Percentiles rank a stretch among this genome's conserved stretches.
Evolutionary conservation across 2,797 vertebrate species (phyloP).

Genomic region (Prionace glauca): DNA sequence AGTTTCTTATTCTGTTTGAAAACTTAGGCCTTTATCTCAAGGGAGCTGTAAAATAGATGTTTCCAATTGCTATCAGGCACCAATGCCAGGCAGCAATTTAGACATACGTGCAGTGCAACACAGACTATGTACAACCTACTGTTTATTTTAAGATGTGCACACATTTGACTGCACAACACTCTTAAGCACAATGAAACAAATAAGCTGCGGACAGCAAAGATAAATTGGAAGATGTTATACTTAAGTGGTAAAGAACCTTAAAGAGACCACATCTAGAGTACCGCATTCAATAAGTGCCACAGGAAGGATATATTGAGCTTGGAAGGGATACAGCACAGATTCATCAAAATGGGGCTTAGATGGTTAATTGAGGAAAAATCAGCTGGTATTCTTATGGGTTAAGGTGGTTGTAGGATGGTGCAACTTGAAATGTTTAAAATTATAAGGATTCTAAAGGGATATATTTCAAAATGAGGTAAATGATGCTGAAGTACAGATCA

Average conservation of each 20-base stretch:
- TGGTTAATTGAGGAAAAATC: neutral
- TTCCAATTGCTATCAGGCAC: too few species aligned
- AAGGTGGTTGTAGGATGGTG: neutral
- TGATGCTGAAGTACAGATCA: neutral
- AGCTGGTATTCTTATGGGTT: neutral
- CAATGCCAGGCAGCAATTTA: too few species aligned
- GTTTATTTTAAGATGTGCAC: too few species aligned
- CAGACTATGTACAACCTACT: too few species aligned
- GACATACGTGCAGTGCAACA: too few species aligned
- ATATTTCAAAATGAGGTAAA: neutral
- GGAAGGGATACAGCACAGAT: neutral
- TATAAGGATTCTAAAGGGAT: neutral
- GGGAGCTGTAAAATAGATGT: neutral
- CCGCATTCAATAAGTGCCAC: neutral
- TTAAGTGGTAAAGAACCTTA: neutral
- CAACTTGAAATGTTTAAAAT: neutral
- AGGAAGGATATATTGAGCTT: neutral
- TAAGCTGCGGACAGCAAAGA: too few species aligned
- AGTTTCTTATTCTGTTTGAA: too few species aligned
- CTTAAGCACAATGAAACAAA: too few species aligned
- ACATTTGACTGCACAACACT: too few species aligned
- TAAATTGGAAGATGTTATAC: neutral
- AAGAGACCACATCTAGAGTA: neutral
- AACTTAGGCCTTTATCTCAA: neutral
- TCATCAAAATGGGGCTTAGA: neutral